These are phyloP conservation scores for Aphis craccivora DNA, from an alignment of 1,140 invertebrate genomes.

Conservation along the genomic window DNA sequence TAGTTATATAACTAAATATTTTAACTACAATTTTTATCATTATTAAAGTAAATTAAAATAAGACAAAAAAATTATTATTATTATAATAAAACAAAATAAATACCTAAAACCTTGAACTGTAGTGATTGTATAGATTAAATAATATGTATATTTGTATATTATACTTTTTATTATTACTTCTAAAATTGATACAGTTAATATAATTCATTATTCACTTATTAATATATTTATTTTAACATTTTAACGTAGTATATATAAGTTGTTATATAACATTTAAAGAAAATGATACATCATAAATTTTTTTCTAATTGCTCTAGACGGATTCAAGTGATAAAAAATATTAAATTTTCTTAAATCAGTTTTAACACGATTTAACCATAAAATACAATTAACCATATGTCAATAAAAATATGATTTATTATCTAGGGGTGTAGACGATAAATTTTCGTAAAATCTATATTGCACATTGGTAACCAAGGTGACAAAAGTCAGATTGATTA, in stretches of 20 bases:
- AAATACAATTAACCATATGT: neutral
- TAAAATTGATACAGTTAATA: neutral
- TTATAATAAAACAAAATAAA: too few relatives aligned
- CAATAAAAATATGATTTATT: neutral
- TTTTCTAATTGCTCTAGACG: neutral
- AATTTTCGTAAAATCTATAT: too few relatives aligned
- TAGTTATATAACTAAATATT: too few relatives aligned
- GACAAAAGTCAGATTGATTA: too few relatives aligned
- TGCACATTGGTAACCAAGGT: too few relatives aligned
- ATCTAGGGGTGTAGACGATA: neutral
- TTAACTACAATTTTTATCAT: too few relatives aligned
- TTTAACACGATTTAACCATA: neutral
- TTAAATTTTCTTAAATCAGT: too few relatives aligned
- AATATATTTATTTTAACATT: neutral
- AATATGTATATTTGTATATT: neutral
- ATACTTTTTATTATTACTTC: neutral
- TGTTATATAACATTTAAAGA: neutral
- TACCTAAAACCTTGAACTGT: neutral
- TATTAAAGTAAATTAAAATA: too few relatives aligned
- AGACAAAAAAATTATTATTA: too few relatives aligned
- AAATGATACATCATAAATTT: neutral
- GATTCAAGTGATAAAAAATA: neutral
- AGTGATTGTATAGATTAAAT: neutral
- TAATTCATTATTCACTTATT: neutral
- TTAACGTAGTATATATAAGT: neutral